Percentiles rank a stretch among this genome's conserved stretches.
Evolutionary conservation across 2,113 vertebrate species (phyloP).

Genomic region (Odocoileus hemionus): DNA sequence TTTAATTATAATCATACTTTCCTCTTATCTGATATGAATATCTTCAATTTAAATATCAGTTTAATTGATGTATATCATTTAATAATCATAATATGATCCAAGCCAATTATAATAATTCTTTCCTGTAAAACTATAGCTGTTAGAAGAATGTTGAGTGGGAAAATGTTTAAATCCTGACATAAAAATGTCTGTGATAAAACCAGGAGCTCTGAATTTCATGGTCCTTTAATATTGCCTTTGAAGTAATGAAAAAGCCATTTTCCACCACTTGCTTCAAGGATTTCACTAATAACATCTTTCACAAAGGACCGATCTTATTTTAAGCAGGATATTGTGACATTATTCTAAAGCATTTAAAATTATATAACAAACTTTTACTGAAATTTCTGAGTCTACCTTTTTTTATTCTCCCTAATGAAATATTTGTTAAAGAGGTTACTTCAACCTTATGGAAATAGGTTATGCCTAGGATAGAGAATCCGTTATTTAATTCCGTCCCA

Average conservation of each 20-base stretch:
- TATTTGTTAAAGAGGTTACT: slow-evolving; percentile 37
- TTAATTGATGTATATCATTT: slow-evolving; percentile 63
- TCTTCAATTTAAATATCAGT: slow-evolving; percentile 60
- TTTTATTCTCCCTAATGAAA: slow-evolving; percentile 57
- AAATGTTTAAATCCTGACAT: slow-evolving; percentile 74
- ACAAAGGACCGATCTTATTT: slow-evolving; percentile 72
- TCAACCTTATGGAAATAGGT: slow-evolving; percentile 45
- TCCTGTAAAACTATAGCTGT: slow-evolving; percentile 56
- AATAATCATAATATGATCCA: slow-evolving; percentile 64
- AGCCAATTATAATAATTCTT: slow-evolving; percentile 52
- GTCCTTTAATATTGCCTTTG: slow-evolving; percentile 74
- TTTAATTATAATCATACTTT: slow-evolving; percentile 64
- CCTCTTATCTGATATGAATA: slow-evolving; percentile 47
- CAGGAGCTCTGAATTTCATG: slow-evolving; percentile 78
- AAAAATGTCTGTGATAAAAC: slow-evolving; percentile 78
- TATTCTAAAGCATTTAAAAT: slow-evolving; percentile 76
- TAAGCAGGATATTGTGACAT: slow-evolving; percentile 65
- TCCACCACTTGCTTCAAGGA: slow-evolving; percentile 79
- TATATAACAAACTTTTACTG: slow-evolving; percentile 57
- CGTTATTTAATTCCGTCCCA: neutral
- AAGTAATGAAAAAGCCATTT: slow-evolving; percentile 81
- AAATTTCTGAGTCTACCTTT: slow-evolving; percentile 52
- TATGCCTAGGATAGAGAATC: neutral
- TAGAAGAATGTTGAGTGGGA: slow-evolving; percentile 51
- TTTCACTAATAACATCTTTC: slow-evolving; percentile 73